A percentile compares a stretch with the other conserved stretches of the same genome.
Evolutionary conservation across 1,140 invertebrate species (phyloP).

Genomic region (Polypedilum pembai): DNA sequence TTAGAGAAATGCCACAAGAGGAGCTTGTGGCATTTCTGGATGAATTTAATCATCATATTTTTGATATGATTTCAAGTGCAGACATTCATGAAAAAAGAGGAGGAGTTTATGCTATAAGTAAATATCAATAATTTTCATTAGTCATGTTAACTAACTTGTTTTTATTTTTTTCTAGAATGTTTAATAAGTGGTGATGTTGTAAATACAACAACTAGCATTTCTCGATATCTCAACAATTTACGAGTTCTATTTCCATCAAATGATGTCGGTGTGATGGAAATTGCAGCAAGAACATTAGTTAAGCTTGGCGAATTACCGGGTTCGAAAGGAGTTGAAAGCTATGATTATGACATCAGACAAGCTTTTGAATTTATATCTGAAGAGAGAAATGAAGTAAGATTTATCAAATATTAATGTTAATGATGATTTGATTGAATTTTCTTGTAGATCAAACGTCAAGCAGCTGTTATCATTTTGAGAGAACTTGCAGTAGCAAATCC

Average conservation of each 20-base stretch:
- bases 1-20: constrained; percentile 85
- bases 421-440: background rate
- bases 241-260: constrained; percentile 81
- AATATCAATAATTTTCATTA: constrained; percentile 35
- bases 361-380: constrained; percentile 89
- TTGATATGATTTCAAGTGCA: constrained; percentile 88
- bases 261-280: constrained; percentile 89
- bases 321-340: constrained; percentile 88
- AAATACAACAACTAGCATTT: constrained; percentile 81
- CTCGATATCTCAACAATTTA: constrained; percentile 87
- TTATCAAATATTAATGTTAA: constrained; percentile 27
- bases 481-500: constrained; percentile 93
- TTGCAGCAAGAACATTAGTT: constrained; percentile 91
- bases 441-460: constrained; percentile 66
- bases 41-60: constrained; percentile 92
- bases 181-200: constrained; percentile 87
- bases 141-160: background rate
- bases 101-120: constrained; percentile 88
- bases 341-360: constrained; percentile 91
- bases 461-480: constrained; percentile 83
- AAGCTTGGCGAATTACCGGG: constrained; percentile 84
- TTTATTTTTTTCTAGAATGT: constrained; percentile 58
- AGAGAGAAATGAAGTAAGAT: constrained; percentile 69
- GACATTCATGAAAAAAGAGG: constrained; percentile 94
- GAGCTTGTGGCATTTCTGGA: constrained; percentile 86